Evolutionary conservation across 2,888 invertebrate genomes (phyloP).

Genomic region (Hipparchia sbordonii): DNA sequence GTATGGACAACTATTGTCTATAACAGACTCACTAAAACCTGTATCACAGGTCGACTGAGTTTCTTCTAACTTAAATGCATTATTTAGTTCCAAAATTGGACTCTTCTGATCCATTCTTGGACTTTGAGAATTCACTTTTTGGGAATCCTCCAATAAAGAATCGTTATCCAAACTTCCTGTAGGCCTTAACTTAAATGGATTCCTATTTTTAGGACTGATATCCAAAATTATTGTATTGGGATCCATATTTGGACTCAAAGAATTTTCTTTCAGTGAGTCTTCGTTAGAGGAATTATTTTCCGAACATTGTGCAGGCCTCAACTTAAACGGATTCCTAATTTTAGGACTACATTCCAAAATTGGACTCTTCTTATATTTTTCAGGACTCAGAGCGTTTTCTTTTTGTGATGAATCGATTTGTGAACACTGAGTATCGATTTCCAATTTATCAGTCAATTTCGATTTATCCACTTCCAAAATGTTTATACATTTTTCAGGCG

Average conservation of each 20-base stretch:
- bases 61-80: slow-evolving; percentile 24
- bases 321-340: slow-evolving; percentile 51
- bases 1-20: slow-evolving; percentile 70
- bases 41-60: slow-evolving; percentile 41
- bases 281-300: neutral
- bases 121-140: neutral
- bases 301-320: slow-evolving; percentile 33
- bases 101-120: neutral
- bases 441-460: slow-evolving; percentile 36
- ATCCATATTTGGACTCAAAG: slow-evolving; percentile 29
- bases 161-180: neutral
- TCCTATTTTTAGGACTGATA: slow-evolving; percentile 52
- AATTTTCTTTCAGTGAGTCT: neutral
- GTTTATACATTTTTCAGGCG: slow-evolving; percentile 48
- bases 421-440: slow-evolving; percentile 46
- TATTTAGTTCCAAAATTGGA: slow-evolving; percentile 2
- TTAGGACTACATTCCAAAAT: slow-evolving; percentile 57
- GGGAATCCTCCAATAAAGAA: neutral
- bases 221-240: slow-evolving; percentile 49
- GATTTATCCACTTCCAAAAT: slow-evolving; percentile 3
- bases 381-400: slow-evolving; percentile 28
- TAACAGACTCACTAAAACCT: slow-evolving; percentile 56
- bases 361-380: slow-evolving; percentile 52
- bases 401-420: slow-evolving; percentile 51
- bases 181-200: slow-evolving; percentile 49